phyloP scores from a whole-genome alignment of 64 coral and sea anemone species.

The Acropora yongei region DNA sequence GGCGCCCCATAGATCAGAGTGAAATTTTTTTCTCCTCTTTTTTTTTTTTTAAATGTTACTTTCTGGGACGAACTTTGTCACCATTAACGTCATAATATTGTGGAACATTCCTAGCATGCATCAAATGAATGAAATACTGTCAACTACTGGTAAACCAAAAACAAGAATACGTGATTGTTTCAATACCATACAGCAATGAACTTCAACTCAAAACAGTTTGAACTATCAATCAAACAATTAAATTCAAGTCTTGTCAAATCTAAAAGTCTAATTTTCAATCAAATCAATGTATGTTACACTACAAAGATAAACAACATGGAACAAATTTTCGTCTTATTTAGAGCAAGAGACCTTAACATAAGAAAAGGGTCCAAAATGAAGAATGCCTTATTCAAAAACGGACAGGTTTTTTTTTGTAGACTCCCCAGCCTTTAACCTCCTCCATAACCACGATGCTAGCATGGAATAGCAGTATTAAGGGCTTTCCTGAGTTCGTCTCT shows the following conservation, averaged over 20 bases:
- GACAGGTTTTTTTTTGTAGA: not conserved
- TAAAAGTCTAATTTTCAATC: not conserved
- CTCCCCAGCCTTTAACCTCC: conserved; percentile 9
- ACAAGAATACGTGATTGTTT: not conserved
- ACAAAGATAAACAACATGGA: conserved; percentile 1
- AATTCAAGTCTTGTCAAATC: not conserved
- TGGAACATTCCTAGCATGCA: not conserved
- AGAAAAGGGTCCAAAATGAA: not conserved
- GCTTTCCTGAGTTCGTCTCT: conserved; percentile 33
- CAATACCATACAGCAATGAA: not conserved
- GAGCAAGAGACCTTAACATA: not conserved
- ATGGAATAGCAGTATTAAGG: conserved; percentile 26
- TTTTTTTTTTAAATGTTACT: not conserved
- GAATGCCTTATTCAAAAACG: not conserved
- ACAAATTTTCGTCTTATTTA: not conserved
- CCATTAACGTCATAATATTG: not conserved
- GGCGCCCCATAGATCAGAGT: too few relatives aligned
- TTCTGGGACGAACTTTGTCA: not conserved
- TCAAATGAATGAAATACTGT: not conserved
- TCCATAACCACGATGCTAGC: conserved; percentile 45
- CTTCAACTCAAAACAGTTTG: not conserved
- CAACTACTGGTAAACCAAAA: not conserved
- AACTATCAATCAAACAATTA: not conserved
- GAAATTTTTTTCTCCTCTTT: not conserved
- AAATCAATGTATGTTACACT: conserved; percentile 2